phyloP scores from a whole-genome alignment of 2,888 invertebrate genomes.

The Hemithea aestivaria region DNA sequence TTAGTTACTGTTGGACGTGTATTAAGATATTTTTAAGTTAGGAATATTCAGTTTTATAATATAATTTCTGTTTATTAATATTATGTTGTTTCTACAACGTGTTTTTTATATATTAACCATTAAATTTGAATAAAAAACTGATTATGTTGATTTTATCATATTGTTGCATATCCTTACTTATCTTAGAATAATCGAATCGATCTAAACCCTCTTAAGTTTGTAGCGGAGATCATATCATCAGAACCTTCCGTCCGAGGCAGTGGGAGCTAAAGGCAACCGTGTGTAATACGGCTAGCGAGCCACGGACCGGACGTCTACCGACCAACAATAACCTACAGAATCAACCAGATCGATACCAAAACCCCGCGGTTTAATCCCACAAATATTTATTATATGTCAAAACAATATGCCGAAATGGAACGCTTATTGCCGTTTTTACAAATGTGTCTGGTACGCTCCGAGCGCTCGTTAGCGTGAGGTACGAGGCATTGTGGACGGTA shows the following conservation, averaged over 20 bases:
- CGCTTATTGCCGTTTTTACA: constrained; percentile 77
- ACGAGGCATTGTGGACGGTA: constrained; percentile 68
- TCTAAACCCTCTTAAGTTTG: constrained; percentile 8
- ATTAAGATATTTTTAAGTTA: no score
- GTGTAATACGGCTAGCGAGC: constrained; percentile 65
- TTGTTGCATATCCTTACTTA: no score
- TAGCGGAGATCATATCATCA: constrained; percentile 20
- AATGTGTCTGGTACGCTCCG: constrained; percentile 72
- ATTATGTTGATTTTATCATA: no score
- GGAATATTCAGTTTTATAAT: no score
- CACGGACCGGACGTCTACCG: constrained; percentile 34
- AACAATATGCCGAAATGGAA: constrained; percentile 78
- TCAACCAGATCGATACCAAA: constrained; percentile 52
- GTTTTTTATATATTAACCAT: no score
- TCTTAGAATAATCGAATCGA: constrained; percentile 6
- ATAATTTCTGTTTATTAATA: no score
- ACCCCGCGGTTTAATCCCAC: constrained; percentile 66
- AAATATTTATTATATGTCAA: constrained; percentile 80
- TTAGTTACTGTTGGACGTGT: no score
- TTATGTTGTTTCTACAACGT: no score
- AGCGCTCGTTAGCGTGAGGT: constrained; percentile 77
- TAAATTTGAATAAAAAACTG: no score
- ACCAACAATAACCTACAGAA: constrained; percentile 41
- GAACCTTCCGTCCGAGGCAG: constrained; percentile 29
- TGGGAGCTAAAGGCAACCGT: constrained; percentile 58